Conservation (phyloP, 2,888 invertebrate genomes). For the Brenthis hecate region DNA sequence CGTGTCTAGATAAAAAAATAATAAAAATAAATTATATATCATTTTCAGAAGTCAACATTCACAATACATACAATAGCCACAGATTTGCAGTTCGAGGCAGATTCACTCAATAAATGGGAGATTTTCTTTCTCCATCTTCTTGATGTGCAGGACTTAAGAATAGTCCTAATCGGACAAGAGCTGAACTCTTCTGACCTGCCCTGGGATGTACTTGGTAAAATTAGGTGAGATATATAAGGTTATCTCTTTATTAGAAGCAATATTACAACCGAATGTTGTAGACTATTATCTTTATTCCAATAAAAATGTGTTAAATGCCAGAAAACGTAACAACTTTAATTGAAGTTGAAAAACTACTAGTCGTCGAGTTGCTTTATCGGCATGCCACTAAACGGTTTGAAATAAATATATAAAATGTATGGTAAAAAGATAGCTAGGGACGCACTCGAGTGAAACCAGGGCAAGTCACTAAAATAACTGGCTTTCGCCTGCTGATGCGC, state of each 20-base stretch:
- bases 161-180: constrained; percentile 86
- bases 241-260: neutral
- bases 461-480: too few relatives aligned
- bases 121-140: constrained; percentile 85
- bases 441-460: too few relatives aligned
- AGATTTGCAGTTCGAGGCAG: constrained; percentile 88
- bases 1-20: neutral
- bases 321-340: too few relatives aligned
- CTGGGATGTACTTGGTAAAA: constrained; percentile 79
- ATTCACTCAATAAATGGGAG: constrained; percentile 87
- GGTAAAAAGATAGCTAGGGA: too few relatives aligned
- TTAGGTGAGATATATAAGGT: constrained; percentile 64
- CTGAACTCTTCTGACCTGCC: constrained; percentile 83
- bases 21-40: neutral
- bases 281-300: too few relatives aligned
- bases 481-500: too few relatives aligned
- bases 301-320: too few relatives aligned
- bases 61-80: constrained; percentile 84
- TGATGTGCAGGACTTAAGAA: constrained; percentile 74
- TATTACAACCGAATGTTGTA: neutral
- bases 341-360: too few relatives aligned
- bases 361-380: too few relatives aligned
- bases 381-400: too few relatives aligned
- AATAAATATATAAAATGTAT: too few relatives aligned
- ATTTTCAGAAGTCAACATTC: constrained; percentile 56